A percentile compares a stretch with the other conserved stretches of the same genome.
Evolutionary conservation across 2,888 invertebrate genomes (phyloP).

Genomic region (Lasioglossum figueresi): DNA sequence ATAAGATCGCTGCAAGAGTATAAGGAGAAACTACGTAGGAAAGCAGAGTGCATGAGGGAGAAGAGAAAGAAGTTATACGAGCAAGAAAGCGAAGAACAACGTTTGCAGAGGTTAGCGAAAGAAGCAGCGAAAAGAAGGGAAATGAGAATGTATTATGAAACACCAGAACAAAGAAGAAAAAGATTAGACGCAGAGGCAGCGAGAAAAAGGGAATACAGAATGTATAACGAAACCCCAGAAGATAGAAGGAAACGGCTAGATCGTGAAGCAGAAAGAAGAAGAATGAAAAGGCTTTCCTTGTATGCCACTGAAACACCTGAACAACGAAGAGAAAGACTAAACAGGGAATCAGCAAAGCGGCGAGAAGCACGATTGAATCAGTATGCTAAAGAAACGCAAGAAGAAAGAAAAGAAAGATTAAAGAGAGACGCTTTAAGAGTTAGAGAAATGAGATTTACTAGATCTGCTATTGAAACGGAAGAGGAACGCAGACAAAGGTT

Average conservation of each 20-base stretch:
- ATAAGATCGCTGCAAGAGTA: slow-evolving; percentile 63
- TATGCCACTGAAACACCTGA: slow-evolving; percentile 78
- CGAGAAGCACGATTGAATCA: slow-evolving; percentile 76
- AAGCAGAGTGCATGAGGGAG: slow-evolving; percentile 76
- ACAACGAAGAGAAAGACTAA: slow-evolving; percentile 74
- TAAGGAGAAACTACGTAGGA: slow-evolving; percentile 70
- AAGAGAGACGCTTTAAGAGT: slow-evolving; percentile 77
- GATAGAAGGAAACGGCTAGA: slow-evolving; percentile 77
- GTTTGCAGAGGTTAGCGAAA: slow-evolving; percentile 69
- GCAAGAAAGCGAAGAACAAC: slow-evolving; percentile 72
- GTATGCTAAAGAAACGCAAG: slow-evolving; percentile 77
- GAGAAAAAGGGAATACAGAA: slow-evolving; percentile 76
- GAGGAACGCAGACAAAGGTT: slow-evolving; percentile 78
- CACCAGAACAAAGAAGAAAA: slow-evolving; percentile 77
- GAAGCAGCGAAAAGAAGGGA: slow-evolving; percentile 76
- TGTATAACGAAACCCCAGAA: slow-evolving; percentile 78
- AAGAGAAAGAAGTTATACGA: slow-evolving; percentile 74
- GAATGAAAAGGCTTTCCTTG: slow-evolving; percentile 75
- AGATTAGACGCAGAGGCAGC: slow-evolving; percentile 77
- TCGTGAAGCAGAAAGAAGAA: slow-evolving; percentile 76
- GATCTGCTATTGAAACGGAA: slow-evolving; percentile 78
- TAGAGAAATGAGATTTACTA: slow-evolving; percentile 78
- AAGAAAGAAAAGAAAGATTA: slow-evolving; percentile 75
- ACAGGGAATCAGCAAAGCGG: slow-evolving; percentile 76
- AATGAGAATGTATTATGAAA: slow-evolving; percentile 78